Percentiles rank a stretch among this genome's conserved stretches.
phyloP scores from a whole-genome alignment of 2,888 invertebrate species.

The Chironomus riparius region DNA sequence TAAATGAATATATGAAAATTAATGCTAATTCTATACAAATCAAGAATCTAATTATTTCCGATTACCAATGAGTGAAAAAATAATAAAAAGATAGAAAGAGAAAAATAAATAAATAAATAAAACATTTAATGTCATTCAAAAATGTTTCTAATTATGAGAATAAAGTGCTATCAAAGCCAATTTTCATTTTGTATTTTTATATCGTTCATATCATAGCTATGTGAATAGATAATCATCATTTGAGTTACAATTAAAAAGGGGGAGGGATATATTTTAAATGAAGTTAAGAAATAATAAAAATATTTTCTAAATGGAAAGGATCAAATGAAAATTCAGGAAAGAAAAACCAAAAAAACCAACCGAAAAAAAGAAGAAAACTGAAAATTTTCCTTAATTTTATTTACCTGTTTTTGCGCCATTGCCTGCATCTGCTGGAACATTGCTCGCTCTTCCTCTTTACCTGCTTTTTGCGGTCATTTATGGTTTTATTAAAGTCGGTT shows the following conservation, averaged over 20 bases:
- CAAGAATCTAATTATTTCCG: neutral
- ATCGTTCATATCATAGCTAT: neutral
- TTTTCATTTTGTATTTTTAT: neutral
- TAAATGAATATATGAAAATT: neutral
- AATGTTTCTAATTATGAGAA: neutral
- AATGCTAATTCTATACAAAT: neutral
- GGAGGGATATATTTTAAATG: too few species aligned
- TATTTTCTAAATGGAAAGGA: neutral
- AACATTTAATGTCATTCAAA: neutral
- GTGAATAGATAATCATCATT: neutral
- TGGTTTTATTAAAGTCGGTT: neutral
- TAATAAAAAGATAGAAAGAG: neutral
- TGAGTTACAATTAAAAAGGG: neutral
- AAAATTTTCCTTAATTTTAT: neutral
- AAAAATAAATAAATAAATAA: neutral
- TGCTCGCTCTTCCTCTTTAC: slow-evolving; percentile 91
- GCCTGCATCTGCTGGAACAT: slow-evolving; percentile 97
- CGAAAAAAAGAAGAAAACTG: too few species aligned
- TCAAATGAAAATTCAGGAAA: too few species aligned
- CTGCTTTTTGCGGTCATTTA: slow-evolving; percentile 44
- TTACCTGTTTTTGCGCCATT: slow-evolving; percentile 93
- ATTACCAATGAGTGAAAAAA: neutral
- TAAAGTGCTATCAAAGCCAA: neutral
- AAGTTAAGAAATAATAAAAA: too few species aligned
- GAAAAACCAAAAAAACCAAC: too few species aligned